A percentile compares a stretch with the other conserved stretches of the same genome.
These are phyloP conservation scores for Drosophila littoralis DNA, from an alignment of 1,140 invertebrate species.

Conservation along the genomic window DNA sequence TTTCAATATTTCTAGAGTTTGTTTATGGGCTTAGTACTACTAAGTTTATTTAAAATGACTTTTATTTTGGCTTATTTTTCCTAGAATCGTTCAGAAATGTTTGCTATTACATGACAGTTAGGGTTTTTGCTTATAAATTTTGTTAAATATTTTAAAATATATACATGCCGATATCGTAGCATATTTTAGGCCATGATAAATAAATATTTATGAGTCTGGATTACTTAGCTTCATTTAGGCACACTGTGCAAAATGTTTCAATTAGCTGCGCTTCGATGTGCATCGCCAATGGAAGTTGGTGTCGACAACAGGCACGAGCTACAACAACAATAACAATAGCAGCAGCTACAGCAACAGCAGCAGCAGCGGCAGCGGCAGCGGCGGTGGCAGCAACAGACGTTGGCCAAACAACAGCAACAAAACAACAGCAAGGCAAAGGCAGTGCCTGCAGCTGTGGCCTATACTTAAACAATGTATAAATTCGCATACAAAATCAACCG, in stretches of 20 bases:
- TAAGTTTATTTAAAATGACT: too few relatives aligned
- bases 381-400: too few relatives aligned
- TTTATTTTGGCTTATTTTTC: too few relatives aligned
- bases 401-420: background rate
- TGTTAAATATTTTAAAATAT: too few relatives aligned
- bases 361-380: background rate
- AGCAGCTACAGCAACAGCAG: constrained; percentile 16
- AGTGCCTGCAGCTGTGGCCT: constrained; percentile 62
- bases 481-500: constrained; percentile 70
- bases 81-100: too few relatives aligned
- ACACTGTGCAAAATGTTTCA: constrained; percentile 74
- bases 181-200: background rate
- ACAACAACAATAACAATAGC: constrained; percentile 9
- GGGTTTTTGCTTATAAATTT: too few relatives aligned
- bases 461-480: constrained; percentile 82
- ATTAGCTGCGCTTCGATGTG: constrained; percentile 82
- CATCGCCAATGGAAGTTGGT: constrained; percentile 71
- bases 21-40: too few relatives aligned
- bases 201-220: constrained; percentile 1
- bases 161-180: too few relatives aligned
- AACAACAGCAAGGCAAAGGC: constrained; percentile 1
- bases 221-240: background rate
- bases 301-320: constrained; percentile 58
- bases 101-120: too few relatives aligned
- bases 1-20: too few relatives aligned